Evolutionary conservation across 2,797 vertebrate genomes (phyloP).

Genomic region (Scolopax rusticola): DNA sequence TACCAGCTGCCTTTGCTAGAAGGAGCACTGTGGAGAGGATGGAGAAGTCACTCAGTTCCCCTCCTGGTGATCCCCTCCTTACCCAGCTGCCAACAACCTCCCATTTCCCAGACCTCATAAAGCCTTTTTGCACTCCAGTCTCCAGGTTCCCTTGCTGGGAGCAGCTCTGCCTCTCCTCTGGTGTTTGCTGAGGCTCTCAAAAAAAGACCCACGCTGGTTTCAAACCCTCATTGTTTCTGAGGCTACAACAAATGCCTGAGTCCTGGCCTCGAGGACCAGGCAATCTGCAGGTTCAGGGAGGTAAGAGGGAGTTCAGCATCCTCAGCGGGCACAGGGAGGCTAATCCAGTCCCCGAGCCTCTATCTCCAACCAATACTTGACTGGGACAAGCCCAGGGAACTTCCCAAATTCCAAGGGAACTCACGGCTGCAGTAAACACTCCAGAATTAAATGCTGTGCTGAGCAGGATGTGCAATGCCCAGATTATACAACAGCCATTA

Average conservation of each 20-base stretch:
- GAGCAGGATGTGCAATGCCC: background rate
- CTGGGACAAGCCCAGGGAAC: rapidly evolving
- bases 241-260: rapidly evolving
- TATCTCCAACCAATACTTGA: background rate
- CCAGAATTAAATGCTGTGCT: background rate
- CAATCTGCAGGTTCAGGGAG: background rate
- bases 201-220: background rate
- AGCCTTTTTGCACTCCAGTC: background rate
- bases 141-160: background rate
- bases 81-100: background rate
- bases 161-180: background rate
- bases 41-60: background rate
- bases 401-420: too few species aligned
- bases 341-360: background rate
- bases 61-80: background rate
- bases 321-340: background rate
- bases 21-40: background rate
- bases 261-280: rapidly evolving
- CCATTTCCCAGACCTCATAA: rapidly evolving
- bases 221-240: background rate
- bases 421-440: background rate
- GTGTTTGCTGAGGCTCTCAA: background rate
- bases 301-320: background rate
- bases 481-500: background rate
- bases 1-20: background rate